phyloP scores from a whole-genome alignment of 2,113 vertebrate genomes.

The Montifringilla adamsi region DNA sequence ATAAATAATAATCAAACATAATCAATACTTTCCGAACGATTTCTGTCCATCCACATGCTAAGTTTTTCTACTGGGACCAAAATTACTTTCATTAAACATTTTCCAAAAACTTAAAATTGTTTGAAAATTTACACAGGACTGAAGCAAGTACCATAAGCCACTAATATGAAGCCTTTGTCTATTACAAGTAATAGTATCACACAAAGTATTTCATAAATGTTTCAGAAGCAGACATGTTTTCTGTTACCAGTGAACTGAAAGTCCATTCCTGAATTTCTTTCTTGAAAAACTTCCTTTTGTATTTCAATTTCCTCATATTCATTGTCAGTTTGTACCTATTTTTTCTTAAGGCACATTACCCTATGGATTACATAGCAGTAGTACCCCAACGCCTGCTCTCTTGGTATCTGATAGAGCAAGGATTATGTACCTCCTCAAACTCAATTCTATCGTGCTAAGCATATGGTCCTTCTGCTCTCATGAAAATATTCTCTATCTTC shows the following conservation, averaged over 20 bases:
- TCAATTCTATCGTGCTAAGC: neutral
- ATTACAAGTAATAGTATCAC: neutral
- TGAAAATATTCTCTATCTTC: neutral
- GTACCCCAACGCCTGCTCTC: neutral
- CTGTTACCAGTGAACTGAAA: neutral
- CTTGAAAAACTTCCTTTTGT: neutral
- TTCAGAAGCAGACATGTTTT: neutral
- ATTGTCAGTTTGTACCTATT: neutral
- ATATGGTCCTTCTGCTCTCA: neutral
- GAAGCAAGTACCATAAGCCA: neutral
- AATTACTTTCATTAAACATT: neutral
- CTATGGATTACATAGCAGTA: neutral
- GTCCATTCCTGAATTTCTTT: neutral
- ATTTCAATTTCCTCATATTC: neutral
- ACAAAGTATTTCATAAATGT: neutral
- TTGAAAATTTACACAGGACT: neutral
- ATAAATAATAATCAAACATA: neutral
- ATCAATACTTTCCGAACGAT: neutral
- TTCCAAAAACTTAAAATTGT: neutral
- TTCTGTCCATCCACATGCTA: neutral
- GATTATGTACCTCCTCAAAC: neutral
- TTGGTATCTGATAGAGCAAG: neutral
- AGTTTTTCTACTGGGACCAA: neutral
- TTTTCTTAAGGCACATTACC: neutral
- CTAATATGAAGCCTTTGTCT: neutral